These are phyloP conservation scores for Sebastes hubbsi DNA, from an alignment of 2,797 vertebrate species.

Conservation along the genomic window DNA sequence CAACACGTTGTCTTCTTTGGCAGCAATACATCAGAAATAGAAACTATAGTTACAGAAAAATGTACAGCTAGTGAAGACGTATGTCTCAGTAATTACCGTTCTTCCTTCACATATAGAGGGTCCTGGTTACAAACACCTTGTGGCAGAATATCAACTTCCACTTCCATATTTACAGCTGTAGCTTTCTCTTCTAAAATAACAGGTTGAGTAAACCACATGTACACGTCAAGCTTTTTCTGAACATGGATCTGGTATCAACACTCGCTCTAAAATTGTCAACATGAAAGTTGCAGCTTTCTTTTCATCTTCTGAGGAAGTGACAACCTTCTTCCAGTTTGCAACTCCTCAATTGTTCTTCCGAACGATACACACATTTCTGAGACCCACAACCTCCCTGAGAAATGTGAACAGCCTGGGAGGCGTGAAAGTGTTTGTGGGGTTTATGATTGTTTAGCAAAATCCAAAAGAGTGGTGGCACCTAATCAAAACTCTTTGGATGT, in stretches of 20 bases:
- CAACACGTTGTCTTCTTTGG: not conserved
- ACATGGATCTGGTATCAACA: not conserved
- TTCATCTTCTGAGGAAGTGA: conserved; percentile 5
- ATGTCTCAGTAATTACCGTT: not conserved
- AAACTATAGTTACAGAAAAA: not conserved
- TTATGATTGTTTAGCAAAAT: not conserved
- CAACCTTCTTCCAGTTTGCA: not conserved
- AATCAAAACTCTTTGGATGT: not conserved
- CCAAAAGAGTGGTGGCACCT: not conserved
- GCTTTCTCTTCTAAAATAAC: not conserved
- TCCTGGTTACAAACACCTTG: not conserved
- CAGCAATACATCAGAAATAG: not conserved
- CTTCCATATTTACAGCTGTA: not conserved
- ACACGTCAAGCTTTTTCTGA: not conserved
- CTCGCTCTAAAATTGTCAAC: conserved; percentile 18
- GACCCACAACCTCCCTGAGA: not conserved
- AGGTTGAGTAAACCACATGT: not conserved
- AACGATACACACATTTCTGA: not conserved
- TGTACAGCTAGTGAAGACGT: not conserved
- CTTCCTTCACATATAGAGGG: not conserved
- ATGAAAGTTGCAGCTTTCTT: not conserved
- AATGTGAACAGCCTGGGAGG: not conserved
- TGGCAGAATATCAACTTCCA: not conserved
- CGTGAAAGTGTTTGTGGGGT: not conserved
- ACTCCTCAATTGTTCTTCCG: not conserved